A percentile compares a stretch with the other conserved stretches of the same genome.
Conservation (phyloP, 2,888 invertebrate genomes). For the Dermolepida albohirtum region DNA sequence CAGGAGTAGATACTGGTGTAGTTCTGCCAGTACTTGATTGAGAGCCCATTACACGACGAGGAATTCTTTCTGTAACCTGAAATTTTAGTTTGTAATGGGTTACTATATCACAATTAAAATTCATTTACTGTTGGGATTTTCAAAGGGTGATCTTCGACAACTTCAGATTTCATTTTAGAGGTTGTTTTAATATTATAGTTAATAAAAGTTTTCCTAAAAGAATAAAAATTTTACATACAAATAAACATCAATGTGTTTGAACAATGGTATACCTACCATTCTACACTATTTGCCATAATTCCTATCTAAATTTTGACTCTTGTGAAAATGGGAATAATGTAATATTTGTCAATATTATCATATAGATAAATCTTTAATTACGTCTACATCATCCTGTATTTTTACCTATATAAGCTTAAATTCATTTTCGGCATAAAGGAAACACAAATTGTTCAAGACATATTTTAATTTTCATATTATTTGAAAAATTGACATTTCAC, state of each 20-base stretch:
- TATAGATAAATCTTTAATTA: too few relatives aligned
- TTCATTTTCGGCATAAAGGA: too few relatives aligned
- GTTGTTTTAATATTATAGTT: conserved; percentile 40
- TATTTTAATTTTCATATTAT: too few relatives aligned
- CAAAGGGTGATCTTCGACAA: conserved; percentile 69
- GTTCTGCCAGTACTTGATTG: conserved; percentile 68
- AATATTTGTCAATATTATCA: too few relatives aligned
- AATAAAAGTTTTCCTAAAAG: conserved; percentile 53
- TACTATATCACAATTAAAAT: not conserved
- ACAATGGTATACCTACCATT: conserved; percentile 51
- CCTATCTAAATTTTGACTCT: not conserved
- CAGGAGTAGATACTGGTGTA: conserved; percentile 63
- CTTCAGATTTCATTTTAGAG: conserved; percentile 27
- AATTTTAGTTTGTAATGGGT: not conserved
- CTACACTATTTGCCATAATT: conserved; percentile 49
- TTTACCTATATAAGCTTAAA: too few relatives aligned
- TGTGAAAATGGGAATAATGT: too few relatives aligned
- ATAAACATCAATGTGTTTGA: conserved; percentile 3
- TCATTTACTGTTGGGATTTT: conserved; percentile 66
- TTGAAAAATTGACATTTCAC: too few relatives aligned
- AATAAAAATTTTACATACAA: conserved; percentile 8
- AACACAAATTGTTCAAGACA: too few relatives aligned
- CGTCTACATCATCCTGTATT: too few relatives aligned
- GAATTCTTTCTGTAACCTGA: conserved; percentile 69
- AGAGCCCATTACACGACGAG: conserved; percentile 66